Percentiles rank a stretch among this genome's conserved stretches.
Evolutionary conservation across 2,797 vertebrate genomes (phyloP).

Genomic region (Pterois miles): DNA sequence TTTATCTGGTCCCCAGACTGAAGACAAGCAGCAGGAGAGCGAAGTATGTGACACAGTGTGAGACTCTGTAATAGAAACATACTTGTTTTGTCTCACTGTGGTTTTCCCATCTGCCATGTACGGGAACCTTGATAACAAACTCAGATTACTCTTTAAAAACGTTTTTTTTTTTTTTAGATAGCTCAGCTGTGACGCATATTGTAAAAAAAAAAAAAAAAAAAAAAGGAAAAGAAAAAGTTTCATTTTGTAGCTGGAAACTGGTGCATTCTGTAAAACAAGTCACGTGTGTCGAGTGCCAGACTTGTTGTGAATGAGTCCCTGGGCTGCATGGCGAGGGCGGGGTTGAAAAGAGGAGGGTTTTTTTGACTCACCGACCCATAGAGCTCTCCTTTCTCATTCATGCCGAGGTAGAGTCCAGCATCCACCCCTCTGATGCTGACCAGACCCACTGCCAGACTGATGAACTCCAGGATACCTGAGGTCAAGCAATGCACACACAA

Average conservation of each 20-base stretch:
- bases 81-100: constrained; percentile 70
- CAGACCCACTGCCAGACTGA: constrained; percentile 98
- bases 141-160: constrained; percentile 10
- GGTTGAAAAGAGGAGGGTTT: constrained; percentile 17
- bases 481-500: constrained; percentile 53
- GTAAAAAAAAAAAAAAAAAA: not conserved
- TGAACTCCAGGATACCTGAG: constrained; percentile 98
- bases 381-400: constrained; percentile 98
- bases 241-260: not conserved
- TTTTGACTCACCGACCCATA: constrained; percentile 96
- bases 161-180: constrained; percentile 4
- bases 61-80: constrained; percentile 18
- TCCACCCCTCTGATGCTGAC: constrained; percentile 99
- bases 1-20: not conserved
- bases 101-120: constrained; percentile 48
- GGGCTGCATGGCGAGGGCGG: not conserved
- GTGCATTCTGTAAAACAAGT: constrained; percentile 7
- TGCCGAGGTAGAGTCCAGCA: constrained; percentile 96
- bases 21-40: not conserved
- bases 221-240: not conserved
- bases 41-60: constrained; percentile 4
- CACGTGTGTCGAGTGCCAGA: not conserved
- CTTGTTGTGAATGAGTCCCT: constrained; percentile 36
- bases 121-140: constrained; percentile 54
- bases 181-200: not conserved